Conservation (phyloP, 2,113 vertebrate species). For the Gavialis gangeticus region DNA sequence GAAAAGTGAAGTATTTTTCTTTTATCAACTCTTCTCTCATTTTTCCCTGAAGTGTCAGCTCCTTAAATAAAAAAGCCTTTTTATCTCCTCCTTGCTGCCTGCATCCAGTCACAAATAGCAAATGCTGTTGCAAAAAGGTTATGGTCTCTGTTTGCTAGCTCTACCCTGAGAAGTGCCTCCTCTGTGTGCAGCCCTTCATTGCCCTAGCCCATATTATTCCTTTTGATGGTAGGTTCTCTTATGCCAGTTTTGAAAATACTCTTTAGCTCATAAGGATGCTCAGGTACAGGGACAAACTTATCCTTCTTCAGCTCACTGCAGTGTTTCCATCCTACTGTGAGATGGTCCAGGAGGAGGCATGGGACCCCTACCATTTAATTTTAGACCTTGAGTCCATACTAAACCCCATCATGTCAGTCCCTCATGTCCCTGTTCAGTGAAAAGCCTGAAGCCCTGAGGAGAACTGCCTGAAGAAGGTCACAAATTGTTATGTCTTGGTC, state of each 20-base stretch:
- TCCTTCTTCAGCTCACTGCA: background rate
- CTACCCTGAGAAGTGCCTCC: slow-evolving; percentile 31
- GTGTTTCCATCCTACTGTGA: background rate
- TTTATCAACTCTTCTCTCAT: slow-evolving; percentile 73
- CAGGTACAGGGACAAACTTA: slow-evolving; percentile 1
- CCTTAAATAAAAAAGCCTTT: slow-evolving; percentile 77
- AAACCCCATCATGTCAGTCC: background rate
- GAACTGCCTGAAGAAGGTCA: background rate
- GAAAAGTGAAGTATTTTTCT: slow-evolving; percentile 57
- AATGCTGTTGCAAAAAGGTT: background rate
- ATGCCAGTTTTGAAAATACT: background rate
- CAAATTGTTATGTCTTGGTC: background rate
- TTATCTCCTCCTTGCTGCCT: slow-evolving; percentile 63
- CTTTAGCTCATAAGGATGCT: background rate
- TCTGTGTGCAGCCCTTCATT: background rate
- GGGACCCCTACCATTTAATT: background rate
- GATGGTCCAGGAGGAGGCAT: background rate
- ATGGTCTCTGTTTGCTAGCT: slow-evolving; percentile 26
- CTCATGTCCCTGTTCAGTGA: background rate
- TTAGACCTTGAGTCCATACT: rapidly evolving
- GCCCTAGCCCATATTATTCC: slow-evolving; percentile 21
- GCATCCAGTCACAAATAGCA: slow-evolving; percentile 58
- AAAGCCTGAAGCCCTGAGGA: background rate
- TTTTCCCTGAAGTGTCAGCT: slow-evolving; percentile 73
- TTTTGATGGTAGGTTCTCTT: slow-evolving; percentile 46